phyloP scores from a whole-genome alignment of 2,797 vertebrate genomes.

The Oreochromis mossambicus region DNA sequence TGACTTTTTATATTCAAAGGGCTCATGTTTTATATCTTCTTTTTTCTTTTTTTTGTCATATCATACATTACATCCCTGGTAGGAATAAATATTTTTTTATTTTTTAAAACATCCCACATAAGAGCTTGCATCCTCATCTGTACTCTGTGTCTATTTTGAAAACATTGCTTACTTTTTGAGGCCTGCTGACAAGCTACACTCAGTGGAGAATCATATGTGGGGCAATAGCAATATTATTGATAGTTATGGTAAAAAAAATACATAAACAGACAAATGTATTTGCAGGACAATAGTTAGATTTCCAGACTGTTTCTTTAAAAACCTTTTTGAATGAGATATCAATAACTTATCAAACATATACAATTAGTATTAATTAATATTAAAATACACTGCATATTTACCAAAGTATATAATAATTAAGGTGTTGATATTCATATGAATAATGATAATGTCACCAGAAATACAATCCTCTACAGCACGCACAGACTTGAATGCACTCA shows the following conservation, averaged over 20 bases:
- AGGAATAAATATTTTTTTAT: neutral
- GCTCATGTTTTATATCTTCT: neutral
- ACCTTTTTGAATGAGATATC: neutral
- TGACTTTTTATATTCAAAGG: neutral
- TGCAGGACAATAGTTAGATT: neutral
- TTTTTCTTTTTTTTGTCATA: neutral
- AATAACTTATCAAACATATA: neutral
- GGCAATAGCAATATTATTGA: neutral
- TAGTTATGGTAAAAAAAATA: neutral
- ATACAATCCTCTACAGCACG: neutral
- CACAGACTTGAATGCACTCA: neutral
- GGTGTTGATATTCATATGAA: neutral
- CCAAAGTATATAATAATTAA: neutral
- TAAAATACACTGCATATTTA: neutral
- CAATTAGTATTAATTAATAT: neutral
- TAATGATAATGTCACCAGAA: neutral
- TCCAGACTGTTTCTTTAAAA: neutral
- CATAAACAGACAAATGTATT: neutral
- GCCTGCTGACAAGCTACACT: neutral
- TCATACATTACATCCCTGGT: neutral
- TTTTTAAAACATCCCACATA: neutral
- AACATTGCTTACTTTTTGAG: neutral
- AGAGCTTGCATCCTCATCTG: neutral
- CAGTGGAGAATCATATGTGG: neutral
- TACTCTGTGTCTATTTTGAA: neutral